A percentile compares a stretch with the other conserved stretches of the same genome.
Conservation (phyloP, 2,113 vertebrate genomes). For the Cathartes aura region DNA sequence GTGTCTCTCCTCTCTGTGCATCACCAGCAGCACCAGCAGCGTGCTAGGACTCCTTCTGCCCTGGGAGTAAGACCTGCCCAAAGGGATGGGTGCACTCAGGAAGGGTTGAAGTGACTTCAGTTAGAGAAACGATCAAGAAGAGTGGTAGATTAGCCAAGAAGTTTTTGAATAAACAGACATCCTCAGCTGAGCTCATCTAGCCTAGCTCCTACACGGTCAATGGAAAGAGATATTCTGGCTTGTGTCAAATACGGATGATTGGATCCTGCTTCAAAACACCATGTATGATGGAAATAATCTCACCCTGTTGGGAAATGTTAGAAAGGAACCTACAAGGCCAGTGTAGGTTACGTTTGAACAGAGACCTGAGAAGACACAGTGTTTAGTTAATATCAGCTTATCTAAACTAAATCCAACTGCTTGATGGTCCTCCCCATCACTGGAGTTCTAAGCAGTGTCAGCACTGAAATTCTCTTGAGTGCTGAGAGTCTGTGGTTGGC, state of each 20-base stretch:
- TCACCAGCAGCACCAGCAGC: background rate
- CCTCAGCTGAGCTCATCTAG: background rate
- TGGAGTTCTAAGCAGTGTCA: background rate
- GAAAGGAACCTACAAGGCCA: background rate
- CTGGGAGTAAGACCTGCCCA: background rate
- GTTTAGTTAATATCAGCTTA: background rate
- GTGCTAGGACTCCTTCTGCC: background rate
- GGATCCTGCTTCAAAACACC: background rate
- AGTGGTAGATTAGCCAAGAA: background rate
- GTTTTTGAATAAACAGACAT: background rate
- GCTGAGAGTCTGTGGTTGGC: background rate
- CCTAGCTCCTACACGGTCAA: background rate
- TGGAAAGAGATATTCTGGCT: background rate
- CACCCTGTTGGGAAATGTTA: background rate
- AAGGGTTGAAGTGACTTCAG: background rate
- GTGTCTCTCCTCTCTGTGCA: fast-evolving
- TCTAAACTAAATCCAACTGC: background rate
- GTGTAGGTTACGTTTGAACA: background rate
- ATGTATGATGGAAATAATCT: background rate
- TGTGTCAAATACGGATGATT: background rate
- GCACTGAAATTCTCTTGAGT: background rate
- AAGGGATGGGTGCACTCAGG: background rate
- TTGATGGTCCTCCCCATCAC: background rate
- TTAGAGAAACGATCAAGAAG: background rate
- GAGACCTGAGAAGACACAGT: background rate